Evolutionary conservation across 2,797 vertebrate species (phyloP).

Genomic region (Neomorphus geoffroyi): DNA sequence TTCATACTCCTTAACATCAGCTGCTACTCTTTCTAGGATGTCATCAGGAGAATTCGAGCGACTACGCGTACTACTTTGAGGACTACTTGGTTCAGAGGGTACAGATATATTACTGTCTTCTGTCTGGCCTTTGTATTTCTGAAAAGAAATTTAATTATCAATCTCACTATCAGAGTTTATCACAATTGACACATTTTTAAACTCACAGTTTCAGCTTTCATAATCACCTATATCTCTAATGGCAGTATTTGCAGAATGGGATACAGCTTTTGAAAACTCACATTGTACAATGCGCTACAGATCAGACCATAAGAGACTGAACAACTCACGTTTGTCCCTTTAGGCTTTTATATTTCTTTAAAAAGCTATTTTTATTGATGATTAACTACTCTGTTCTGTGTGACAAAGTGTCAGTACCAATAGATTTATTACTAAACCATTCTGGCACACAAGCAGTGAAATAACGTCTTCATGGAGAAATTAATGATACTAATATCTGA

Average conservation of each 20-base stretch:
- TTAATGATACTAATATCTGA: background rate
- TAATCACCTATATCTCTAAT: background rate
- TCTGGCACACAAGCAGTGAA: background rate
- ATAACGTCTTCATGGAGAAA: background rate
- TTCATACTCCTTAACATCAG: conserved; percentile 97
- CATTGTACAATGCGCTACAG: background rate
- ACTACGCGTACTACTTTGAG: conserved; percentile 92
- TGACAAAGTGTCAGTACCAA: background rate
- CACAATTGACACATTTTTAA: background rate
- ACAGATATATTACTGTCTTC: conserved; percentile 92
- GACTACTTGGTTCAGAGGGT: conserved; percentile 93
- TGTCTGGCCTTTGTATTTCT: conserved; percentile 92
- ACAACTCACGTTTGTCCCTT: background rate
- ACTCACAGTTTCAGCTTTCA: background rate
- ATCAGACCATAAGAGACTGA: background rate
- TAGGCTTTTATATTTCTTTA: background rate
- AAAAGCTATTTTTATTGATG: background rate
- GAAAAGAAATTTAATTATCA: conserved; percentile 4
- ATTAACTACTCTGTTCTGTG: background rate
- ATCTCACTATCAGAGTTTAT: background rate
- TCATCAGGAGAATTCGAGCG: conserved; percentile 96
- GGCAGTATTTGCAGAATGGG: background rate
- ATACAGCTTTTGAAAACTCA: background rate
- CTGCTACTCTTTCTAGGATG: conserved; percentile 93
- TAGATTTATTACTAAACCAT: background rate